Base-by-base conservation (phyloP, 2,113 vertebrate genomes). In the Oreochromis tanganicae region DNA sequence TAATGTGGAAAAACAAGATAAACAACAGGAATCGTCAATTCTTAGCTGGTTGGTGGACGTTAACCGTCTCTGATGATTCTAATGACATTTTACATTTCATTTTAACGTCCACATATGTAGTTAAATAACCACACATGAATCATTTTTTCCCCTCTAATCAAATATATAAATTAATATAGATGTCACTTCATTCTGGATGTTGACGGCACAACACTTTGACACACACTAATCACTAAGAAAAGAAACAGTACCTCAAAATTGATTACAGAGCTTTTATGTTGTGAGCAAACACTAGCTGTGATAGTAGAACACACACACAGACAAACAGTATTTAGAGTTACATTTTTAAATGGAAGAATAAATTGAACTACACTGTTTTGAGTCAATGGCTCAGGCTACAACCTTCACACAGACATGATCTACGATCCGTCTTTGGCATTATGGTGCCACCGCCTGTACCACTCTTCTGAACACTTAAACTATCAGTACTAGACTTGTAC, bases 341-440 rank as follows among this genome's bases (percentile, higher is more conserved):
- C 50, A 80, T 73, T 79, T 86, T 34, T 24, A 66, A 86, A 88
- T 83, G 81, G 83, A 86, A 82, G 63, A 86, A 61, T 68, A 48
- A 83, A 7, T 8, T 8, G 11, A 85, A 73, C 79, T 82, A 89
- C 78, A 86, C 75, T 4, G 32, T 84, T 75, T 85, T 50, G 34
- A 81, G 82, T 90, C 19, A 9, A 48, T 56, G 81, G 86, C 82
- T 89, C 48, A 41, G 81, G 56, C 56, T 89, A 87, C 59, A 34
- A 63, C 73, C 13, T 84, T 73, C 85, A 90, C 89, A 89, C 48
- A 71, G 57, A 90, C 38, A 32, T 19, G 68, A 48, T 52, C 46
- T 50, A 19, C 11, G 75, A 78, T 87, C 84, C 1, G 17, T 90
- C 88, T 93, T 91, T 92, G 92, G 95, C 88, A 17, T 93, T 54